These are phyloP conservation scores for Pipa parva DNA, from an alignment of 2,113 vertebrate species.

Conservation along the genomic window DNA sequence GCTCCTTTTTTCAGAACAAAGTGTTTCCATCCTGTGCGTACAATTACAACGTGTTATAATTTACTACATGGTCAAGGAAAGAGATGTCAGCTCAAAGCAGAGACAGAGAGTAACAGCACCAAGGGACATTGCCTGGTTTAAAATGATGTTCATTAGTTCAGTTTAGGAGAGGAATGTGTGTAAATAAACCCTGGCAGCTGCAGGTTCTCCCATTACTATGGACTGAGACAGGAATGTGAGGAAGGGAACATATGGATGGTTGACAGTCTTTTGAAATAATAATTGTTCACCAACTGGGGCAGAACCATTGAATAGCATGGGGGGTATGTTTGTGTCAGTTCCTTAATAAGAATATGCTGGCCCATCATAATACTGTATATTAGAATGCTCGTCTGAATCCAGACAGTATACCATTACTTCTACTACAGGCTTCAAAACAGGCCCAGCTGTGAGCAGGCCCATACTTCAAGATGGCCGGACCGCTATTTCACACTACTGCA, in stretches of 20 bases:
- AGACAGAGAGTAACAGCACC: constrained; percentile 58
- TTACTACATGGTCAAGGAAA: constrained; percentile 41
- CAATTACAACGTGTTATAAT: constrained; percentile 45
- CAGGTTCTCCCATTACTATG: constrained; percentile 63
- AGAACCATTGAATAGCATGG: not conserved
- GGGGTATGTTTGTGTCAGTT: not conserved
- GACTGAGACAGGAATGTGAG: constrained; percentile 60
- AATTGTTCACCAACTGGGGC: constrained; percentile 4
- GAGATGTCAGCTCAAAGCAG: constrained; percentile 50
- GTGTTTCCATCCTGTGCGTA: constrained; percentile 25
- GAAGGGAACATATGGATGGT: constrained; percentile 51
- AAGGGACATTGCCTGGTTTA: constrained; percentile 64
- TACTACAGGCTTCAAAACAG: too few relatives aligned
- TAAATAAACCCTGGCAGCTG: constrained; percentile 76
- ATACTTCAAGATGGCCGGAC: too few relatives aligned
- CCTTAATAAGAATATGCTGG: not conserved
- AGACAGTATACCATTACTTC: too few relatives aligned
- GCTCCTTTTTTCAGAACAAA: constrained; percentile 18
- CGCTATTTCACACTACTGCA: too few relatives aligned
- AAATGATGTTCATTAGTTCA: constrained; percentile 80
- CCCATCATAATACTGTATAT: too few relatives aligned
- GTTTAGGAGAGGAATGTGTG: constrained; percentile 76
- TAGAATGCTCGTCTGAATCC: too few relatives aligned
- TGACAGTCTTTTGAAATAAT: constrained; percentile 9
- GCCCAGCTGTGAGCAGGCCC: too few relatives aligned